Percentiles rank a stretch among this genome's conserved stretches.
Evolutionary conservation across 1,140 invertebrate genomes (phyloP).

Genomic region (Pseudobourletiella spinata): DNA sequence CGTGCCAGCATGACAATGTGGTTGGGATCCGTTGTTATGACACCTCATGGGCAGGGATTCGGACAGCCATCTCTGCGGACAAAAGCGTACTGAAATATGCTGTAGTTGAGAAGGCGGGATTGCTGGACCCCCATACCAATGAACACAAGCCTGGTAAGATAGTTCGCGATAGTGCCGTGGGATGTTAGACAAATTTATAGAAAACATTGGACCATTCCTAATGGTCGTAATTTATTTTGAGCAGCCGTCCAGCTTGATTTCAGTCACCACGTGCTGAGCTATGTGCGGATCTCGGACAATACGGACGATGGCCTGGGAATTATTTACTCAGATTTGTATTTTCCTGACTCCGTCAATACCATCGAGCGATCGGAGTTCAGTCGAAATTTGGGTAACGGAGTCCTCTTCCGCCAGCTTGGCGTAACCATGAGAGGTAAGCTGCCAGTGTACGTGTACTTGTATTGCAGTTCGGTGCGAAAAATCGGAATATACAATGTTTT

Average conservation of each 20-base stretch:
- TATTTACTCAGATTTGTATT: slow-evolving; percentile 79
- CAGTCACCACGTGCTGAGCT: slow-evolving; percentile 79
- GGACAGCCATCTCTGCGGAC: slow-evolving; percentile 78
- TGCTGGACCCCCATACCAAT: slow-evolving; percentile 86
- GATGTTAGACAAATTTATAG: neutral
- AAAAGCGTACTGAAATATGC: slow-evolving; percentile 78
- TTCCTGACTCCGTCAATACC: slow-evolving; percentile 71
- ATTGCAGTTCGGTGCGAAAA: no score
- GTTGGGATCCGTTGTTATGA: slow-evolving; percentile 71
- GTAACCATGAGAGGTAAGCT: slow-evolving; percentile 57
- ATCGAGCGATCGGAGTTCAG: slow-evolving; percentile 81
- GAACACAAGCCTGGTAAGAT: slow-evolving; percentile 64
- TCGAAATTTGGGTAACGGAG: slow-evolving; percentile 75
- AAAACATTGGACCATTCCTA: no score
- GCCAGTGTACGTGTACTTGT: neutral
- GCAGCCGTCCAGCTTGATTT: slow-evolving; percentile 90
- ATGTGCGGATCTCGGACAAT: slow-evolving; percentile 68
- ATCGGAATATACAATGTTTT: neutral
- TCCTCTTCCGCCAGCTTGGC: slow-evolving; percentile 78
- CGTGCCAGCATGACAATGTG: slow-evolving; percentile 75
- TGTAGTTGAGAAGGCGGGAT: slow-evolving; percentile 80
- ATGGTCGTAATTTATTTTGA: no score
- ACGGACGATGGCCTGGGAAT: slow-evolving; percentile 79
- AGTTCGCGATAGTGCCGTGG: no score
- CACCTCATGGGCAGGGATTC: slow-evolving; percentile 82